A percentile compares a stretch with the other conserved stretches of the same genome.
phyloP scores from a whole-genome alignment of 2,888 invertebrate genomes.

The Eremobia ochroleuca region DNA sequence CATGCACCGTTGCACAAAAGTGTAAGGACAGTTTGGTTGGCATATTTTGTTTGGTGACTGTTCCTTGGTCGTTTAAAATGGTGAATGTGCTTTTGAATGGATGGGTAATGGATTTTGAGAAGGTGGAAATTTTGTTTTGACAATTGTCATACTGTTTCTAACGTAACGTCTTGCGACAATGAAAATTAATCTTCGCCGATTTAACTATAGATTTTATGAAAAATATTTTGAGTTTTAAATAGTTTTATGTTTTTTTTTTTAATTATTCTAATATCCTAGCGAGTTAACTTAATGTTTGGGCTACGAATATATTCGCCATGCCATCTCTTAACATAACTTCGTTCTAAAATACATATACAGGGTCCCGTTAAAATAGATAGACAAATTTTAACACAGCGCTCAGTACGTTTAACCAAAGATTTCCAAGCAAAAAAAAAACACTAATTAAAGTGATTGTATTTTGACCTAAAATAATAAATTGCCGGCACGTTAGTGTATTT shows the following conservation, averaged over 20 bases:
- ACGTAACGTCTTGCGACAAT: too few relatives aligned
- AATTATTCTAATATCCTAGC: background rate
- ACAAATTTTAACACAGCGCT: too few relatives aligned
- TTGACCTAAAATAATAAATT: too few relatives aligned
- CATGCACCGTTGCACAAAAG: constrained; percentile 77
- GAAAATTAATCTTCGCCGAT: background rate
- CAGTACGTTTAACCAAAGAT: too few relatives aligned
- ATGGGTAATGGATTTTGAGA: background rate
- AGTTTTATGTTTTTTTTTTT: background rate
- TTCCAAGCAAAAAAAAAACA: too few relatives aligned
- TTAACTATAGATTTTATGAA: background rate
- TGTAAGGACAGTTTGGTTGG: constrained; percentile 56
- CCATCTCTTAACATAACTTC: background rate
- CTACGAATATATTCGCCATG: background rate
- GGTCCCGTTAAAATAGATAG: too few relatives aligned
- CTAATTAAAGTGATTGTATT: too few relatives aligned
- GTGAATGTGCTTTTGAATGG: constrained; percentile 50
- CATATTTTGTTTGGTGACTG: constrained; percentile 43
- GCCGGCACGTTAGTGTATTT: too few relatives aligned
- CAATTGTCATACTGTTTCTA: background rate
- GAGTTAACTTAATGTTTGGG: too few relatives aligned
- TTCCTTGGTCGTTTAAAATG: constrained; percentile 52
- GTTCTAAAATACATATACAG: background rate
- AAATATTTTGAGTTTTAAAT: background rate
- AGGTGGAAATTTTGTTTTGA: background rate